Conservation (phyloP, 2,113 vertebrate genomes). For the Aix galericulata region DNA sequence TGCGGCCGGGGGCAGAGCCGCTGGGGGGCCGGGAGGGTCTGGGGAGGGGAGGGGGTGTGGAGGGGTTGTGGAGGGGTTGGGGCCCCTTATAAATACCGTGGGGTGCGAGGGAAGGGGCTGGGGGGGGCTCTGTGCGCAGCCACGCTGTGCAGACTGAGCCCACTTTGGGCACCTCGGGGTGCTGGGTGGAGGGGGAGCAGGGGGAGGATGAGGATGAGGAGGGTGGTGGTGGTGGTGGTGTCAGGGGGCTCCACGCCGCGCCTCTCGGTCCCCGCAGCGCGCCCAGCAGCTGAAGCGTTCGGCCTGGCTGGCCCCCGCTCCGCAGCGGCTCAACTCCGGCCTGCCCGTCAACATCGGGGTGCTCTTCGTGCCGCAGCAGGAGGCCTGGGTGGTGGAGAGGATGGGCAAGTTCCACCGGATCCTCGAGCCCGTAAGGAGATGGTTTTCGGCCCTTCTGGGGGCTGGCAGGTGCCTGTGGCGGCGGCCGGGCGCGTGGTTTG, state of each 20-base stretch:
- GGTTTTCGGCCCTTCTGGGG: constrained; percentile 9
- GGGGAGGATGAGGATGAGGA: neutral
- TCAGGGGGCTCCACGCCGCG: accelerated
- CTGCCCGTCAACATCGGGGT: constrained; percentile 92
- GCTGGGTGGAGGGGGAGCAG: neutral
- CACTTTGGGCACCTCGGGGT: too few relatives aligned
- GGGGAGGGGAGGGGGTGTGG: too few relatives aligned
- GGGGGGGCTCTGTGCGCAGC: neutral
- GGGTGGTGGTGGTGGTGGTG: too few relatives aligned
- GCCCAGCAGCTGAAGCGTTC: neutral
- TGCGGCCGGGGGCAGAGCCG: neutral
- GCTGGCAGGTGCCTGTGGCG: neutral
- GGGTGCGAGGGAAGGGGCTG: too few relatives aligned
- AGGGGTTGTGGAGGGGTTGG: too few relatives aligned
- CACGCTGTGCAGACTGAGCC: too few relatives aligned
- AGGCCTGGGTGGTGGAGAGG: constrained; percentile 97
- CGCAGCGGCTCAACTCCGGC: constrained; percentile 78
- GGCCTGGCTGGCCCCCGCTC: constrained; percentile 41
- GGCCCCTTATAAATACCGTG: too few relatives aligned
- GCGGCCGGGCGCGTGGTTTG: neutral
- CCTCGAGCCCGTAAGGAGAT: constrained; percentile 87
- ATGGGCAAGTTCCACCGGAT: constrained; percentile 97
- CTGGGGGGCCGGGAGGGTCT: too few relatives aligned
- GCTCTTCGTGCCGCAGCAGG: constrained; percentile 96
- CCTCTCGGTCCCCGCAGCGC: neutral